Conservation (phyloP, 2,113 vertebrate genomes). For the Emydocephalus ijimae region DNA sequence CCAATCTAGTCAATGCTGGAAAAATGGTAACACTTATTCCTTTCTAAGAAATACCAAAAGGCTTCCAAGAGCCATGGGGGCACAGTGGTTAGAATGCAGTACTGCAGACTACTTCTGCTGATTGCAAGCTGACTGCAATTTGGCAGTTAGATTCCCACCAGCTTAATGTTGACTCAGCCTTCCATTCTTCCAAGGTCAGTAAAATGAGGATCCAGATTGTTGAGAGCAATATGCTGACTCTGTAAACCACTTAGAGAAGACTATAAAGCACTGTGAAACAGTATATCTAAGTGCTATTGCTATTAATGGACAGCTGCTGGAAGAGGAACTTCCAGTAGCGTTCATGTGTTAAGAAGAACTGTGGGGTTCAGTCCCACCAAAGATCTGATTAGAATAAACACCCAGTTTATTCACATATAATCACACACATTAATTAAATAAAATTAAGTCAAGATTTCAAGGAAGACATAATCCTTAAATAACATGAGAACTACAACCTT, state of each 20-base stretch:
- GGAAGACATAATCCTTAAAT: not conserved
- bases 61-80: not conserved
- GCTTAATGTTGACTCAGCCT: too few species aligned
- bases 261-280: too few species aligned
- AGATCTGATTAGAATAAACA: conserved; percentile 16
- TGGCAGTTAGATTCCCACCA: too few species aligned
- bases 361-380: conserved; percentile 35
- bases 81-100: too few species aligned
- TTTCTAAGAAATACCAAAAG: conserved; percentile 21
- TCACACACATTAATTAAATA: not conserved
- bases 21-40: not conserved
- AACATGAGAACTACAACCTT: not conserved
- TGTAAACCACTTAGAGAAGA: too few species aligned
- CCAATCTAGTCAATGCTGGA: conserved; percentile 6
- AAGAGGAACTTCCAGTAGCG: conserved; percentile 8
- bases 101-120: too few species aligned
- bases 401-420: not conserved
- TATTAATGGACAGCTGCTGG: not conserved
- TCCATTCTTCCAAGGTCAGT: too few species aligned
- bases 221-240: too few species aligned
- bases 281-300: too few species aligned
- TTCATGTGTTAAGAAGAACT: conserved; percentile 28
- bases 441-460: not conserved
- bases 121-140: too few species aligned
- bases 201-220: too few species aligned